Conservation (phyloP, 2,888 invertebrate species). For the Sympetrum striolatum region DNA sequence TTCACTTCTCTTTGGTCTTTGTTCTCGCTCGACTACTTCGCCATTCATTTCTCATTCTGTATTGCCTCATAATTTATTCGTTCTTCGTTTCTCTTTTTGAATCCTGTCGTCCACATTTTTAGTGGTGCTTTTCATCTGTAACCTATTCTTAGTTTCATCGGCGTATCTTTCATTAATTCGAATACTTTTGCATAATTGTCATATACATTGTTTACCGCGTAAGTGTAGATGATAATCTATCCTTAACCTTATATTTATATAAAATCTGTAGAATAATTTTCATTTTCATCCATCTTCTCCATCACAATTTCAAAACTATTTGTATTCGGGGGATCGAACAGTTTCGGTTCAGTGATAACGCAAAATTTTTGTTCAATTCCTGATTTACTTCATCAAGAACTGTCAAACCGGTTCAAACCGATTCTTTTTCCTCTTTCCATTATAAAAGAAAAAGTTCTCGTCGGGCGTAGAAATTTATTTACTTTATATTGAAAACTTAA, state of each 20-base stretch:
- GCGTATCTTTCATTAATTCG: not conserved
- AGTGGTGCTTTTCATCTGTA: not conserved
- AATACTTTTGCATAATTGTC: not conserved
- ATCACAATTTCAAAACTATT: not conserved
- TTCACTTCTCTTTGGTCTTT: slow-evolving; percentile 46
- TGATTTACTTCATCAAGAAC: no score
- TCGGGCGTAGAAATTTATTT: no score
- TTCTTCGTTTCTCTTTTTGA: not conserved
- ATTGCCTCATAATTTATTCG: not conserved
- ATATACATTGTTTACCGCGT: not conserved
- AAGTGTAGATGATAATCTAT: not conserved
- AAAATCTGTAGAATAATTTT: not conserved
- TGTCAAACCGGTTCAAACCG: no score
- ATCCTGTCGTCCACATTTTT: not conserved
- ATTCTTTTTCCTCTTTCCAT: no score
- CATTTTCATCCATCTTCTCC: not conserved
- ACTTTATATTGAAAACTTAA: no score
- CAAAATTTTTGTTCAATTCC: no score
- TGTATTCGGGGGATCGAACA: no score
- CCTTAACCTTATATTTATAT: not conserved
- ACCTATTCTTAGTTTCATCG: no score
- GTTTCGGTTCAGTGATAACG: no score
- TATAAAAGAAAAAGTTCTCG: no score
- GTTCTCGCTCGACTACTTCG: not conserved
- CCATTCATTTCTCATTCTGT: not conserved